Conservation (phyloP, 2,797 vertebrate genomes). For the Enteromius paludinosus region DNA sequence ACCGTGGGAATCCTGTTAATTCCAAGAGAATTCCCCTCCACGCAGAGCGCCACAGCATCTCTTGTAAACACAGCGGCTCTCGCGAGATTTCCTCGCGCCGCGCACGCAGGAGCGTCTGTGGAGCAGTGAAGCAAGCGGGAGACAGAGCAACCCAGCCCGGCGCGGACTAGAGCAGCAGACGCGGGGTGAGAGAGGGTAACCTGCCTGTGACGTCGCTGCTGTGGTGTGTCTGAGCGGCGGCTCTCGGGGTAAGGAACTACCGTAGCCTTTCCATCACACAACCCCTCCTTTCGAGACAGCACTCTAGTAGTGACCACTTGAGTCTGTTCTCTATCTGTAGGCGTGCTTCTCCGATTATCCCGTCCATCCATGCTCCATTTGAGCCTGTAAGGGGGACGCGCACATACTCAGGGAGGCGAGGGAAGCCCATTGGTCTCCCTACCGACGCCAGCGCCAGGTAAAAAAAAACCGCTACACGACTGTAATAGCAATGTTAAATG, state of each 20-base stretch:
- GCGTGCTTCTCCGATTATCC: constrained; percentile 34
- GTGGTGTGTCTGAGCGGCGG: constrained; percentile 66
- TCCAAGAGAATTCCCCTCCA: constrained; percentile 3
- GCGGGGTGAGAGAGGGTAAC: constrained; percentile 65
- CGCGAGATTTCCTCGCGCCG: constrained; percentile 74
- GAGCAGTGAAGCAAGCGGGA: constrained; percentile 53
- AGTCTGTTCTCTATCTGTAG: constrained; percentile 33
- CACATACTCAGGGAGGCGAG: constrained; percentile 59
- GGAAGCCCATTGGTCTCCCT: constrained; percentile 66
- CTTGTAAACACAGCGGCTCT: constrained; percentile 61
- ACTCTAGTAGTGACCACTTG: constrained; percentile 36
- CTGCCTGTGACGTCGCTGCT: constrained; percentile 83
- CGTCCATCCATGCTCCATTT: constrained; percentile 42
- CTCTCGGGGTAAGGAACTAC: constrained; percentile 65
- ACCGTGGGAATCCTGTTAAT: constrained; percentile 28
- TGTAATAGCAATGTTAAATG: constrained; percentile 20
- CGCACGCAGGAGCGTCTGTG: constrained; percentile 43
- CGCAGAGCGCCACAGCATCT: constrained; percentile 35
- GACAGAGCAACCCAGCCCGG: constrained; percentile 52
- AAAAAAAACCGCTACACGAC: constrained; percentile 34
- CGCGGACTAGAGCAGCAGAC: constrained; percentile 49
- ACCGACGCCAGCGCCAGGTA: constrained; percentile 75
- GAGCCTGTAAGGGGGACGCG: constrained; percentile 53
- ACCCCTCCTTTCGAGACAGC: constrained; percentile 33
- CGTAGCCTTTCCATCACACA: constrained; percentile 39